Conservation (phyloP, 2,888 invertebrate species). For the Morpho deidamia region DNA sequence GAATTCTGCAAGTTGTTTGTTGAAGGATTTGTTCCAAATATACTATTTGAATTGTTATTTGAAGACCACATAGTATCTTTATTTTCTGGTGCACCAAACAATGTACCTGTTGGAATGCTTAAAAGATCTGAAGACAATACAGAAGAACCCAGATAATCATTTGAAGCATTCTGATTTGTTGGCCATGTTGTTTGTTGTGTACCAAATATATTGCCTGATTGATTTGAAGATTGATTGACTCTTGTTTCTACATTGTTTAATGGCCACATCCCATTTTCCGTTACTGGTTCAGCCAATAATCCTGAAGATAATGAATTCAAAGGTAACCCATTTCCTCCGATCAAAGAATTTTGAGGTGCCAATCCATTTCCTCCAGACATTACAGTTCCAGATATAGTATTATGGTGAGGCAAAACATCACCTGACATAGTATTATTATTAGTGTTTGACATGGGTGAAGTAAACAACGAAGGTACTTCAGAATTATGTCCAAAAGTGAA, state of each 20-base stretch:
- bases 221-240: neutral
- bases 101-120: slow-evolving; percentile 17
- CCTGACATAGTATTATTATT: slow-evolving; percentile 9
- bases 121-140: slow-evolving; percentile 15
- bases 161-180: slow-evolving; percentile 29
- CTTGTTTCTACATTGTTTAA: neutral
- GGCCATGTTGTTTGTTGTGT: slow-evolving; percentile 45
- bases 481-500: slow-evolving; percentile 46
- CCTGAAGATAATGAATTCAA: slow-evolving; percentile 24
- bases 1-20: slow-evolving; percentile 40
- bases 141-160: slow-evolving; percentile 7
- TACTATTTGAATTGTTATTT: slow-evolving; percentile 31
- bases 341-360: slow-evolving; percentile 19
- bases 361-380: slow-evolving; percentile 14
- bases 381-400: slow-evolving; percentile 13
- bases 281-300: neutral
- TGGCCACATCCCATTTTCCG: neutral
- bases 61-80: slow-evolving; percentile 51
- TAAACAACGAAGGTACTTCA: slow-evolving; percentile 32
- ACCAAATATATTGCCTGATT: neutral
- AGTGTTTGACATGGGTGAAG: slow-evolving; percentile 20
- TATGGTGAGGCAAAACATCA: slow-evolving; percentile 13
- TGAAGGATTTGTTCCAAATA: slow-evolving; percentile 39
- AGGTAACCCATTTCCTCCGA: slow-evolving; percentile 30
- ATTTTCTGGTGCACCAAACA: slow-evolving; percentile 40